Evolutionary conservation across 2,888 invertebrate species (phyloP).

Genomic region (Ochlodes sylvanus): DNA sequence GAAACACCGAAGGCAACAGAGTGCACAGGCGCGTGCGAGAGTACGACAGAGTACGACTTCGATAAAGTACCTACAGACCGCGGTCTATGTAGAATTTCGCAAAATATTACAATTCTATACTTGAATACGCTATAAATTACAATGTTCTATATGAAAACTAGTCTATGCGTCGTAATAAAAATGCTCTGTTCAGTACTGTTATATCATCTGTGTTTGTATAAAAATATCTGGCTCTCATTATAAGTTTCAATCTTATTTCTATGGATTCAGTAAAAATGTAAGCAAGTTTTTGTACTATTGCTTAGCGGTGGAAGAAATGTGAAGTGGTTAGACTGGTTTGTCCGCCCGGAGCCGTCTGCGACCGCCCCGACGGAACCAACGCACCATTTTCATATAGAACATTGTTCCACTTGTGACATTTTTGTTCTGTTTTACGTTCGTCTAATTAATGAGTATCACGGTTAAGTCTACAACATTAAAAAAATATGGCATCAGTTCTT

Average conservation of each 20-base stretch:
- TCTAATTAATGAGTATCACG: slow-evolving; percentile 73
- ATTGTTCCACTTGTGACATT: slow-evolving; percentile 68
- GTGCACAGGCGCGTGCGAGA: slow-evolving; percentile 54
- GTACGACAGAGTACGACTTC: slow-evolving; percentile 44
- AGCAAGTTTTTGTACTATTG: slow-evolving; percentile 38
- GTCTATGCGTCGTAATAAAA: slow-evolving; percentile 24
- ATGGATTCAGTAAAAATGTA: slow-evolving; percentile 27
- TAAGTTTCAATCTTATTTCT: slow-evolving; percentile 33
- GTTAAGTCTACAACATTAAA: slow-evolving; percentile 56
- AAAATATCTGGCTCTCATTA: slow-evolving; percentile 40
- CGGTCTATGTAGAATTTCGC: slow-evolving; percentile 81
- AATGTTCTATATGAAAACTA: slow-evolving; percentile 68
- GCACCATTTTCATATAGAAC: slow-evolving; percentile 58
- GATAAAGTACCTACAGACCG: slow-evolving; percentile 62
- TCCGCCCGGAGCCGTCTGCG: not conserved
- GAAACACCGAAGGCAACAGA: slow-evolving; percentile 65
- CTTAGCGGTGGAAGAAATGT: slow-evolving; percentile 19
- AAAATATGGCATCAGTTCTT: slow-evolving; percentile 49
- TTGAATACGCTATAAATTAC: slow-evolving; percentile 56
- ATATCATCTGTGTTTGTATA: slow-evolving; percentile 40
- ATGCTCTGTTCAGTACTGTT: slow-evolving; percentile 29
- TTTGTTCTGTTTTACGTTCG: slow-evolving; percentile 68
- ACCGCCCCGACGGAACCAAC: slow-evolving; percentile 9
- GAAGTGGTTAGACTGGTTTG: not conserved
- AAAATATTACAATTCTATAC: slow-evolving; percentile 79